Evolutionary conservation across 2,888 invertebrate species (phyloP).

Genomic region (Smittia aterrima): DNA sequence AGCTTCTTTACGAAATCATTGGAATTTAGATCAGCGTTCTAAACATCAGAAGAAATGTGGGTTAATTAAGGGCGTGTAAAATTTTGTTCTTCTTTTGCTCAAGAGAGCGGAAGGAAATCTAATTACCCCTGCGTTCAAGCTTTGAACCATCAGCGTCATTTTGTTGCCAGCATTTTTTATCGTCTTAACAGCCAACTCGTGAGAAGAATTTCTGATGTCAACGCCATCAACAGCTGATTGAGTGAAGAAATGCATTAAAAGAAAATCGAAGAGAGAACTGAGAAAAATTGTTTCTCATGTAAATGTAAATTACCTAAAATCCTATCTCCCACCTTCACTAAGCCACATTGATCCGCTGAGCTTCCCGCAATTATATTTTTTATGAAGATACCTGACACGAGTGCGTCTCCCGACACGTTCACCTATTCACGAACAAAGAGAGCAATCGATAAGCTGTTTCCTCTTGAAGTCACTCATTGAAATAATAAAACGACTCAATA

Average conservation of each 20-base stretch:
- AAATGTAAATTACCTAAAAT: conserved; percentile 46
- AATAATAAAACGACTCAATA: neutral
- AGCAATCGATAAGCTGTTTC: neutral
- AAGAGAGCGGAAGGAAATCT: neutral
- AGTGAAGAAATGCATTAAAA: conserved; percentile 56
- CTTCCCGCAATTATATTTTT: conserved; percentile 93
- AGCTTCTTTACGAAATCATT: conserved; percentile 40
- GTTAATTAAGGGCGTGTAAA: neutral
- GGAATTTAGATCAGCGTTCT: conserved; percentile 17
- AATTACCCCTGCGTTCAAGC: conserved; percentile 39
- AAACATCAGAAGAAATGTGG: neutral
- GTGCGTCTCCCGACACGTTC: conserved; percentile 61
- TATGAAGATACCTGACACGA: conserved; percentile 93
- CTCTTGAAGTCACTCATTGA: neutral
- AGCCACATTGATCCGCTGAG: conserved; percentile 88
- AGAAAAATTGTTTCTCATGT: neutral
- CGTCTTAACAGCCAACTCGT: conserved; percentile 85
- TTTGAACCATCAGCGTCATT: conserved; percentile 71
- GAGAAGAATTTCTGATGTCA: conserved; percentile 85
- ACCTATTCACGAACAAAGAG: no score
- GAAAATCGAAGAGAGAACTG: conserved; percentile 32
- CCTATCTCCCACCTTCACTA: conserved; percentile 54
- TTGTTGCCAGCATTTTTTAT: conserved; percentile 74
- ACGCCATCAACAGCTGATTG: conserved; percentile 78
- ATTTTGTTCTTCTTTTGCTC: neutral